phyloP scores from a whole-genome alignment of 2,888 invertebrate genomes.

The Caenorhabditis auriculariae region DNA sequence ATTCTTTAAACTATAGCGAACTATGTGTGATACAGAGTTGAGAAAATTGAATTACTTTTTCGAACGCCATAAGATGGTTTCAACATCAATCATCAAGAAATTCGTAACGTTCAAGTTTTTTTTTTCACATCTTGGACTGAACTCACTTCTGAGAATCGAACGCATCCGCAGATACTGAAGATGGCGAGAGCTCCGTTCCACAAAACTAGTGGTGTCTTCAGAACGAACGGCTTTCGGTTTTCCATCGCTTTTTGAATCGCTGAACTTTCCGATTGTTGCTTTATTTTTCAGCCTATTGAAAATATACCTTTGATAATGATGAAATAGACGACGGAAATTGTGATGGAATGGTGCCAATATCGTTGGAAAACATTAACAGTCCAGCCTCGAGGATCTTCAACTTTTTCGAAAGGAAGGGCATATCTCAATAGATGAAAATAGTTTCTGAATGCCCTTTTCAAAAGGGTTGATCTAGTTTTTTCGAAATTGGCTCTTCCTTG shows the following conservation, averaged over 20 bases:
- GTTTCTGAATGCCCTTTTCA: too few species aligned
- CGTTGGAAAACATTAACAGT: conserved; percentile 55
- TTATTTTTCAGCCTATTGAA: neutral
- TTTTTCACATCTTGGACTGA: too few species aligned
- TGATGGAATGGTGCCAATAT: conserved; percentile 73
- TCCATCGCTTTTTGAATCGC: conserved; percentile 64
- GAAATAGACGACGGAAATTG: conserved; percentile 70
- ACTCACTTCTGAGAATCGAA: conserved; percentile 60
- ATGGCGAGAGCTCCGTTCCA: conserved; percentile 67
- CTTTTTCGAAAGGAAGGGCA: conserved; percentile 56
- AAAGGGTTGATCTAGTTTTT: neutral
- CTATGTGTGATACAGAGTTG: too few species aligned
- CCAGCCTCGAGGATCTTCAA: conserved; percentile 47
- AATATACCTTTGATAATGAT: conserved; percentile 28
- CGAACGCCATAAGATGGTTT: too few species aligned
- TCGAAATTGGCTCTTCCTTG: too few species aligned
- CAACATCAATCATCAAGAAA: too few species aligned
- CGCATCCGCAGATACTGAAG: conserved; percentile 67
- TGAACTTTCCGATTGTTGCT: conserved; percentile 6
- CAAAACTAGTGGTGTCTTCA: conserved; percentile 64
- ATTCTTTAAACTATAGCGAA: too few species aligned
- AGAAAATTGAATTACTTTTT: too few species aligned
- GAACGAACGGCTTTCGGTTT: conserved; percentile 64
- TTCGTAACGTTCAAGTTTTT: neutral
- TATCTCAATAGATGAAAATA: conserved; percentile 35